phyloP scores from a whole-genome alignment of 2,113 vertebrate species.

The Ptychochromis oligacanthus region DNA sequence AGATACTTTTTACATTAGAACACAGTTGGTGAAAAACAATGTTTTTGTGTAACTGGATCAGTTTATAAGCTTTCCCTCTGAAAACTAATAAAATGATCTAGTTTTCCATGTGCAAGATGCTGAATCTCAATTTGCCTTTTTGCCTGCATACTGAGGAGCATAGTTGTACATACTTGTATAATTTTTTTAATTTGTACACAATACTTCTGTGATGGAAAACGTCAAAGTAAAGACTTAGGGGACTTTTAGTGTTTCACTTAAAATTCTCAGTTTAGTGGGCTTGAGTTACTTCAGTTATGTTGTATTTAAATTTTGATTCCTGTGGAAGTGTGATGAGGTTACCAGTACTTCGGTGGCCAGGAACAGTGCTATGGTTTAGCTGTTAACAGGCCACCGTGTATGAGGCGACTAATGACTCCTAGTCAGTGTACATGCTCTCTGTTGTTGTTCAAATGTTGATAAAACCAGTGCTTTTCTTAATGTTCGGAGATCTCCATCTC shows the following conservation, averaged over 20 bases:
- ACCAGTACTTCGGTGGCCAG: too few relatives aligned
- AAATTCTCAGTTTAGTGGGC: too few relatives aligned
- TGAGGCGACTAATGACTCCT: not conserved
- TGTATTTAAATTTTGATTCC: too few relatives aligned
- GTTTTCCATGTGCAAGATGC: not conserved
- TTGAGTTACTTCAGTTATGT: too few relatives aligned
- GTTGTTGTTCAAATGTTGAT: not conserved
- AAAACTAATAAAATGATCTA: too few relatives aligned
- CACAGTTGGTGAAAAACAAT: not conserved
- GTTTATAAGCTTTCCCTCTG: not conserved
- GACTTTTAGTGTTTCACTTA: not conserved
- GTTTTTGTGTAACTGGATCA: not conserved
- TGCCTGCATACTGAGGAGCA: not conserved
- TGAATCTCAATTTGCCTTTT: not conserved
- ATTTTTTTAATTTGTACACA: not conserved
- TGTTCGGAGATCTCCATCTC: not conserved
- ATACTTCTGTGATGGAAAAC: not conserved
- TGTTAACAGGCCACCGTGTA: not conserved
- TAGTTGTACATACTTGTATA: not conserved
- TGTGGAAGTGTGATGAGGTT: too few relatives aligned
- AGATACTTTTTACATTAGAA: not conserved
- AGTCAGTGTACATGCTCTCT: not conserved
- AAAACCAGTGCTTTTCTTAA: not conserved
- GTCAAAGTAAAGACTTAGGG: not conserved
- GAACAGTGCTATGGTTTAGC: not conserved